Percentiles rank a stretch among this genome's conserved stretches.
These are phyloP conservation scores for Brachypodius melanocephalos DNA, from an alignment of 2,113 vertebrate genomes.

Conservation along the genomic window DNA sequence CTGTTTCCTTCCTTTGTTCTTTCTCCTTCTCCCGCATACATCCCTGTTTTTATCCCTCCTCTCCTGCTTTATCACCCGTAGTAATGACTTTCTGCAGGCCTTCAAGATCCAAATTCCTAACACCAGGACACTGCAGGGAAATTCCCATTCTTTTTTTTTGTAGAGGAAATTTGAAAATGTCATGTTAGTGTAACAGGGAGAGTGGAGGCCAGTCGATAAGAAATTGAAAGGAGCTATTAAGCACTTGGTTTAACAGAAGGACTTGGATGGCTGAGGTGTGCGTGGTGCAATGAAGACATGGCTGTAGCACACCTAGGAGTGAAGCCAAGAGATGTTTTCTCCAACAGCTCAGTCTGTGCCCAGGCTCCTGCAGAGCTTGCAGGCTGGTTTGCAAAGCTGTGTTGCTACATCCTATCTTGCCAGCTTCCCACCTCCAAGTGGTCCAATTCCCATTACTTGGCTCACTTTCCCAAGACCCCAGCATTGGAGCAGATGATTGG, in stretches of 20 bases:
- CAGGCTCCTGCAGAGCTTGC: not conserved
- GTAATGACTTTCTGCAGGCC: not conserved
- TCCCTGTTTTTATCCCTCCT: not conserved
- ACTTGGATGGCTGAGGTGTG: not conserved
- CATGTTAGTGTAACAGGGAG: fast-evolving
- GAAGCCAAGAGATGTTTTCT: not conserved
- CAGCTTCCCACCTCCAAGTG: not conserved
- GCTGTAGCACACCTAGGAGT: not conserved
- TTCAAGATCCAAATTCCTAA: not conserved
- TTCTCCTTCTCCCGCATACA: not conserved
- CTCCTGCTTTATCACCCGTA: fast-evolving
- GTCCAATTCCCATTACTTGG: not conserved
- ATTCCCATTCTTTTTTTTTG: not conserved
- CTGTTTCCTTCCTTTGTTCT: not conserved
- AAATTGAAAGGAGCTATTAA: not conserved
- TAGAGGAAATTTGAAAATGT: not conserved
- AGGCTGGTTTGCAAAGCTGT: not conserved
- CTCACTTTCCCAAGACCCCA: not conserved
- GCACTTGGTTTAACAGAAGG: not conserved
- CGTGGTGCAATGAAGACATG: fast-evolving
- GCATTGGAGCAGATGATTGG: not conserved
- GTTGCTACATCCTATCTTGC: not conserved
- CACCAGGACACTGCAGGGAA: not conserved
- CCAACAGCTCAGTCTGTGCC: not conserved
- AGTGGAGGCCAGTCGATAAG: not conserved